phyloP scores from a whole-genome alignment of 2,113 vertebrate genomes.

The Sorex fumeus region DNA sequence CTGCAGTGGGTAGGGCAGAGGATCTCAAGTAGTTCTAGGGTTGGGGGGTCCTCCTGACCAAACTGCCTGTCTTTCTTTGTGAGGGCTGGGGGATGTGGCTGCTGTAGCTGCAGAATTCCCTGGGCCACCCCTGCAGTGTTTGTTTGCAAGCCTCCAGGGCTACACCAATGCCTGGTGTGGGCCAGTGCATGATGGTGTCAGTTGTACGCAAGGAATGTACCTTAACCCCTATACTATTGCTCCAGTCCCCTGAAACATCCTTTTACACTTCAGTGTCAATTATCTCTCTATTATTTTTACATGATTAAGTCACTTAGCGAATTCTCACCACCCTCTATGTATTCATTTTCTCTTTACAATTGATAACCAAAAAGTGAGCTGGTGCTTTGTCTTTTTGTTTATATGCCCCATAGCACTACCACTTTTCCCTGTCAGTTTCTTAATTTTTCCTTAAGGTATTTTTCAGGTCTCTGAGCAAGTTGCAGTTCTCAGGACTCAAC shows the following conservation, averaged over 20 bases:
- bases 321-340: neutral
- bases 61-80: no score
- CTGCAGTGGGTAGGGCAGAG: no score
- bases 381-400: neutral
- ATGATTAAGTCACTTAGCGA: neutral
- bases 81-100: no score
- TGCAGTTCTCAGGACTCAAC: neutral
- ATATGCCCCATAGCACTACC: rapidly evolving
- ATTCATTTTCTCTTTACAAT: conserved; percentile 38
- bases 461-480: neutral
- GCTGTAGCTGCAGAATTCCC: no score
- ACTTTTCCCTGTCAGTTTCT: conserved; percentile 38
- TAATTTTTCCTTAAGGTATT: conserved; percentile 1
- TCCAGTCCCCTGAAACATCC: neutral
- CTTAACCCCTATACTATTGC: no score
- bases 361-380: neutral
- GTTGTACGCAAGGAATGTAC: no score
- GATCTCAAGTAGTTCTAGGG: no score
- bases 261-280: neutral
- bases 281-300: conserved; percentile 8
- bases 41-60: no score
- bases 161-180: no score
- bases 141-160: no score
- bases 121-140: no score
- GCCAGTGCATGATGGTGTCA: no score